Base-by-base conservation (phyloP, 2,113 vertebrate species). In the Pygoscelis adeliae region DNA sequence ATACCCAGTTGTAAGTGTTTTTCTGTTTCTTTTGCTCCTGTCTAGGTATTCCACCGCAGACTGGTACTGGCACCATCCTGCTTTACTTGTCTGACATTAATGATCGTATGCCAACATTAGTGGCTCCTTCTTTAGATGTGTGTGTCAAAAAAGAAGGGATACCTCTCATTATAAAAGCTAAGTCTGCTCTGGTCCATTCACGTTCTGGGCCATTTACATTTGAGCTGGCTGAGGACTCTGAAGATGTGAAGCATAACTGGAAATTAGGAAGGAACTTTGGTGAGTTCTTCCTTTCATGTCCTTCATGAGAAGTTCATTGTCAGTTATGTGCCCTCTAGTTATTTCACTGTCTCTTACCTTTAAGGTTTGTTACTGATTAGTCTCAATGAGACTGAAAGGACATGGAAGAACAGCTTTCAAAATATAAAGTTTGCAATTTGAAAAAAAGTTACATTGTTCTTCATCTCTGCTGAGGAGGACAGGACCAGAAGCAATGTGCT, bases 81-180 rank as follows among this genome's bases (percentile, higher is more conserved):
- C 56, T 99, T 55, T 95, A 98, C 84, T 89, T 99, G n/a, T 61
- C 70, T 6, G 99, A 99, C 50, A 5, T 96, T 58, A 99, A 98
- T 30, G 99, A 99, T 97, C 97, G 98, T 8, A 30, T 4, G 5
- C 99, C 98, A 4, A 2, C 18, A 4, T 96, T 99, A 86, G 23
- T 38, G 13, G 94, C 78, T 34, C 96, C 91, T 2, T 74, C 8
- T 20, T 1, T 93, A 58, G 71, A 98, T 21, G 15, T 98, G 76
- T 99, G 99, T 56, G 95, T 77, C 46, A 96, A 98, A 84, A 95
- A 90, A 2, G 46, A 1, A 12, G 53, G 55, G 4, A 74, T 15
- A 9, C 18, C 80, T 32, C 69, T 99, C 17, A 91, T 47, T 20
- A 40, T 99, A 11, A 17, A 66, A 56, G 98, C 91, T 1, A 32